Base-by-base conservation (phyloP, 2,888 invertebrate genomes). In the Microchrysa polita region DNA sequence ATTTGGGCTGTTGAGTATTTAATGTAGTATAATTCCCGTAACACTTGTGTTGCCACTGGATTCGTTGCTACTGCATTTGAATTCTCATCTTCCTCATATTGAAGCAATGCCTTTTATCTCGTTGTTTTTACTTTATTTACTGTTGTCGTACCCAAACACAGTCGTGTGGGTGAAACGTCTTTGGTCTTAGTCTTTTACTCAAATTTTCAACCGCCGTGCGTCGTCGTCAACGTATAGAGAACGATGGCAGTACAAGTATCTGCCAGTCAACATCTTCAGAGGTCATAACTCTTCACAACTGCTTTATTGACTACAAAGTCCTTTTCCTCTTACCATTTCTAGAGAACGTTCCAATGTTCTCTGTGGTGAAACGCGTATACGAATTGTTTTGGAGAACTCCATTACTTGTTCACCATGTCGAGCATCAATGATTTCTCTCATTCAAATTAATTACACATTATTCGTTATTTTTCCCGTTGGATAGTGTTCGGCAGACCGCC, bases 201-300 rank as follows among this genome's bases (percentile, higher is more conserved):
- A 40, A n/a, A 18, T 16, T 34, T 34, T 61, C 34, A n/a, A 40
- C 18, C 16, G 16, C 9, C 18, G n/a, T 40, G 5, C 16, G 16
- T 5, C 18, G n/a, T 40, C 34, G 40, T 34, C 34, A 40, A 61
- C 9, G 40, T 10, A 16, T 10, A 61, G 16, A 40, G 61, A 40
- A 61, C n/a, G 61, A 61, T 61, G 61, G 16, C 61, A 61, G 34
- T 40, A 61, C 65, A 48, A 65, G 65, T 52, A 52, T 53, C 34
- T 53, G 67, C 67, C 34, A 67, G 67, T 67, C 67, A 67, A 67
- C 67, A 67, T 67, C 72, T 74, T 52, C 67, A 74, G 74, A 74
- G 74, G 74, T 74, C 74, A 74, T 65, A 65, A 44, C 65, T 65
- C 65, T 65, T 48, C 65, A 65, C 61, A 42, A 61, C 40, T 61